Conservation (phyloP, 2,888 invertebrate genomes). For the Hirtodrosophila cameraria region DNA sequence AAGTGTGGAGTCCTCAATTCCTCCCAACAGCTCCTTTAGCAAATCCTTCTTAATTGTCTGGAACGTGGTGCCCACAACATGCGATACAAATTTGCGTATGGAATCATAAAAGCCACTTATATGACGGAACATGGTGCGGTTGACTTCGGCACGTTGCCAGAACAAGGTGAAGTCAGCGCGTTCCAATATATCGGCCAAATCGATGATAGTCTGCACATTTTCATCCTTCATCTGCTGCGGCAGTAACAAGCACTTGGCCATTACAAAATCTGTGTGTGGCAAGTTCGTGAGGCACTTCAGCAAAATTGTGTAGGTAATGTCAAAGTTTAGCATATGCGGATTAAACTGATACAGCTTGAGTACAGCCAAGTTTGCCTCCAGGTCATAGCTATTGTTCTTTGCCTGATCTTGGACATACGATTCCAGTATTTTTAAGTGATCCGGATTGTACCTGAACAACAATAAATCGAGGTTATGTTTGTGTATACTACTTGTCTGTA, state of each 20-base stretch:
- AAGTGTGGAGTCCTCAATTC: constrained; percentile 93
- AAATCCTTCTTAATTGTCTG: constrained; percentile 94
- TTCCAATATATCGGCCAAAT: constrained; percentile 95
- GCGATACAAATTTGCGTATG: constrained; percentile 97
- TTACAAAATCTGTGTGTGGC: constrained; percentile 98
- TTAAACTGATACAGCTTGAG: constrained; percentile 98
- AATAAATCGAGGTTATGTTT: constrained; percentile 70
- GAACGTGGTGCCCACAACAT: constrained; percentile 98
- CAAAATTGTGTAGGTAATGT: constrained; percentile 94
- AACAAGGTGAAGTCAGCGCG: constrained; percentile 96
- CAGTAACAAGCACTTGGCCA: constrained; percentile 97
- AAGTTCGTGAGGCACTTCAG: constrained; percentile 98
- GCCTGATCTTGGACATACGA: constrained; percentile 97
- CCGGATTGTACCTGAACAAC: constrained; percentile 95
- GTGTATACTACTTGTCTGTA: constrained; percentile 26
- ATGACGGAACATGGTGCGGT: constrained; percentile 90
- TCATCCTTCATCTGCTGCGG: constrained; percentile 92
- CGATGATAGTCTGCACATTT: constrained; percentile 94
- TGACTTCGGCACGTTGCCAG: constrained; percentile 92
- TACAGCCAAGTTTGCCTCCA: constrained; percentile 98
- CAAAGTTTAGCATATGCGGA: constrained; percentile 92
- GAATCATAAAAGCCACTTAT: constrained; percentile 97
- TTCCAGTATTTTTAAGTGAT: constrained; percentile 95
- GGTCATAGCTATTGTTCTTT: constrained; percentile 95
- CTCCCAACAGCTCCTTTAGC: constrained; percentile 93